Base-by-base conservation (phyloP, 1,140 invertebrate genomes). In the Calosoma granatense region DNA sequence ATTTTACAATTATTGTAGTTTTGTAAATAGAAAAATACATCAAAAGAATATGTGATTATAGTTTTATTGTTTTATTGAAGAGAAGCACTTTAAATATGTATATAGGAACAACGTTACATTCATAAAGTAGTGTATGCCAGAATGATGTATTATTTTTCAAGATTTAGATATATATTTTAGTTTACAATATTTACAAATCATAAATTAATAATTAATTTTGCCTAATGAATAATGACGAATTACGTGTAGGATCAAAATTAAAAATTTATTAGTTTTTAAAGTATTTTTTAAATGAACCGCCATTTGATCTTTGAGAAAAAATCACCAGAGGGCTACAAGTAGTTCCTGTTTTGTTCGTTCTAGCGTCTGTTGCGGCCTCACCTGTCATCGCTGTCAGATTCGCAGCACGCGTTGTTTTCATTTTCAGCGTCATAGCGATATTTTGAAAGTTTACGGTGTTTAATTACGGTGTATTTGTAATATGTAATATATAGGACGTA, bases 381-480 rank as follows among this genome's bases (percentile, higher is more conserved):
- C 51, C 51, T 53, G 51, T 53, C 51, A 53, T 22, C 20, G 51
- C 51, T 53, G 51, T 53, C 51, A 53, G 51, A 53, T 53, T 20
- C 41, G 4, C 26, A 53, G 22, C 20, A 20, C 51, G 51, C 51
- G 51, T 53, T 53, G 51, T 53, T 53, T 53, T 53, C 20, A 53
- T 53, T 53, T 53, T 53, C n/a, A 53, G 51, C 51, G 20, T 53
- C 51, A 53, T 20, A n/a, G 51, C 2, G 3, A 47, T 47, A 47
- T 47, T 47, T 47, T 47, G 41, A 47, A 47, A 47, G 41, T 47
- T 47, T 12, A 47, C 6, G 17, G 41, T 47, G 41, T 47, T 47
- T 17, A 47, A 47, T 47, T 12, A 47, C 17, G 3, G 15, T 47
- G 3, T 47, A 47, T 17, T 12, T 17, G 41, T 47, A 47, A 11